Evolutionary conservation across 2,797 vertebrate genomes (phyloP), one percentile per base, ranked within the genome.

Genomic region (Arrhamphus sclerolepis): DNA sequence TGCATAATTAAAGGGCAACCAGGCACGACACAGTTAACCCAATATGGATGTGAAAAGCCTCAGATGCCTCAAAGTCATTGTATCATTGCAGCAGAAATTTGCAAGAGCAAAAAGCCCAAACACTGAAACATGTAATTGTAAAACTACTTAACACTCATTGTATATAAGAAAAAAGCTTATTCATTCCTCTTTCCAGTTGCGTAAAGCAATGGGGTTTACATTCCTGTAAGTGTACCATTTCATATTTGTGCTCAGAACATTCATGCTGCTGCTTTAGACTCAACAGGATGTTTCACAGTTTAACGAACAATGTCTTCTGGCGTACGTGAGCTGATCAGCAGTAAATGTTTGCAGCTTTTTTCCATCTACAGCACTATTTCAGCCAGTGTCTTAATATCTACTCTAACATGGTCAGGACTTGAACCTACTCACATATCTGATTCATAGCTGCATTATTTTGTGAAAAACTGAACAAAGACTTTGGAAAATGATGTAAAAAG

Each of bases 1-100:
- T 46, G 57, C 29, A 50, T 69, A 56, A 69, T 69, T 50, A 62
- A 50, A 61, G 52, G 29, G 46, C 6, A 57, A 34, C 31, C 31
- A 20, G 46, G 29, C 47, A 21, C 42, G 26, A 29, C 41, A 29
- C 21, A 42, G 29, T 56, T 68, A 16, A 21, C 51, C 29, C 41
- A 50, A 55, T 22, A 49, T 38, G 24, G 19, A 42, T 48, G 46
- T 17, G 29, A 59, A 47, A 53, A 54, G 28, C 18, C 41, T 63
- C n/a, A 48, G 56, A 66, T 11, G 5, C 4, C 42, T 44, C 9
- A 16, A 21, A 50, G 24, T 48, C 19, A 14, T 8, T 21, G 8
- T 39, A 54, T 31, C 20, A 14, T 29, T 58, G 47, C 14, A 46
- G 19, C 20, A 39, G 22, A 14, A 19, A 38, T 18, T 13, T 19